Base-by-base conservation (phyloP, 2,888 invertebrate species). In the Drosophila limbata region DNA sequence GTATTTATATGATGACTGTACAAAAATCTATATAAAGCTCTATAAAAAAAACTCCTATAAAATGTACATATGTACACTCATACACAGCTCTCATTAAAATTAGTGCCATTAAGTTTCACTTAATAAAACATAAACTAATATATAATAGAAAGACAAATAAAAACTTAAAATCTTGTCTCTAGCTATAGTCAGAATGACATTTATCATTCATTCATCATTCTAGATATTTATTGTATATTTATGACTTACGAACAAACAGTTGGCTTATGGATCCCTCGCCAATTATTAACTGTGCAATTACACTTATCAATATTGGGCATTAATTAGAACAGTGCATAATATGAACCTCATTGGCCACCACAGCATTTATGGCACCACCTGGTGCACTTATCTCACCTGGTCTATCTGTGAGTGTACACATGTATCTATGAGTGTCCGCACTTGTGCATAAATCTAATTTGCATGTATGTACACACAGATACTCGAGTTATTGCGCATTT, bases 341-440 rank as follows among this genome's bases (percentile, higher is more conserved):
- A 33, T 28, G 19, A 56, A 3, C 42, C 21, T 10, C 25, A n/a
- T 10, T 42, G n/a, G 33, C 39, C 35, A 31, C 31, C 47, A 37
- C n/a, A 19, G 31, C 50, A 37, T 73, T 81, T 82, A 81, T 77
- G 51, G 53, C 68, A 63, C 82, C 73, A 69, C n/a, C 15, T 59
- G 74, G 82, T 52, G 50, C 63, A 74, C 63, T 82, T 81, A 76
- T 69, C 65, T 42, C 4, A 13, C 10, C 33, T 44, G 13, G 15
- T 44, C 55, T 47, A 57, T 28, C 21, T 15, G 40, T 19, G 19
- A 55, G 39, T 59, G 21, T 40, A 42, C 37, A 59, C 47, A 44
- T 55, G 50, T 67, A 55, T 48, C 55, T 40, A 17, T 42, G 25
- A 63, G 48, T 56, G 31, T 19, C 44, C n/a, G 40, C 33, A 21